Percentiles rank a stretch among this genome's conserved stretches.
These are phyloP conservation scores for Lophotis ruficrista DNA, from an alignment of 2,113 vertebrate species.

Conservation along the genomic window DNA sequence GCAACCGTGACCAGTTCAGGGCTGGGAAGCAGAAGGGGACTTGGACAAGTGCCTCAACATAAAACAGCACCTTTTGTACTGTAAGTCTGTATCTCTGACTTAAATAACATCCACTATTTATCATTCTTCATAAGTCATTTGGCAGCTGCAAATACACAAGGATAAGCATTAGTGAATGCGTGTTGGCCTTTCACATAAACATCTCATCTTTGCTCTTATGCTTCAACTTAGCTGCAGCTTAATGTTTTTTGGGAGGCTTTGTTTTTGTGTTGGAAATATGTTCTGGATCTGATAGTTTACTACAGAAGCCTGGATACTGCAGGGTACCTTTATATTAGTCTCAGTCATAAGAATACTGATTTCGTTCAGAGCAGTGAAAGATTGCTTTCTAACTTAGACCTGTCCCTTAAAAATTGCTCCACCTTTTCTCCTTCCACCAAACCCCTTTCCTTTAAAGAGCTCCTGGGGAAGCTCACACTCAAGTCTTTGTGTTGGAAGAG, in stretches of 20 bases:
- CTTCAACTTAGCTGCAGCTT: neutral
- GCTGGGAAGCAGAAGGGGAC: neutral
- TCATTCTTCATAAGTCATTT: neutral
- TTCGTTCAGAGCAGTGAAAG: neutral
- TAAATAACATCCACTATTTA: neutral
- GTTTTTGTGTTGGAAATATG: neutral
- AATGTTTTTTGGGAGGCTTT: neutral
- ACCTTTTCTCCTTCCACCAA: neutral
- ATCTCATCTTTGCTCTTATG: neutral
- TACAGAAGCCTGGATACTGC: neutral
- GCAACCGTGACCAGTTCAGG: neutral
- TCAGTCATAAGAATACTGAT: neutral
- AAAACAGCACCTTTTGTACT: neutral
- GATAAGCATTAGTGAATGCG: neutral
- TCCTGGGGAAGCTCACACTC: neutral
- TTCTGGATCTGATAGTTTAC: neutral
- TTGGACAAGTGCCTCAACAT: neutral
- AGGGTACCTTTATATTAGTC: neutral
- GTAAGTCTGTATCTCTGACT: neutral
- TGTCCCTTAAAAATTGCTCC: neutral
- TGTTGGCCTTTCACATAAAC: neutral
- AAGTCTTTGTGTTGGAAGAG: neutral
- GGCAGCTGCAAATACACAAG: neutral
- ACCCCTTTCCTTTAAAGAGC: neutral
- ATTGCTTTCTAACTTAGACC: neutral